Evolutionary conservation across 35 echinoderm and acorn worm species (phyloP).

Genomic region (Ptychodera flava): DNA sequence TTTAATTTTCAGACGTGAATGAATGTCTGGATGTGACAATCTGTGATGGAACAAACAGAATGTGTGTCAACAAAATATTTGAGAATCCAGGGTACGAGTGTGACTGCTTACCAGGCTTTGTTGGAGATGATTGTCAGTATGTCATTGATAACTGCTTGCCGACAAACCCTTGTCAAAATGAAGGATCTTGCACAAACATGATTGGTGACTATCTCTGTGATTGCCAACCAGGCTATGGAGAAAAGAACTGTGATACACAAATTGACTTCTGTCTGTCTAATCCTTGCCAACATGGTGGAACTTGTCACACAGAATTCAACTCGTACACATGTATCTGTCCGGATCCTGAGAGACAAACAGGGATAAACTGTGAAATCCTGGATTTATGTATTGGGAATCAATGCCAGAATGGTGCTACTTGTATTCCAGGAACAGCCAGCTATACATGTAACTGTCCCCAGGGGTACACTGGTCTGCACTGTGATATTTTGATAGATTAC

Average conservation of each 20-base stretch:
- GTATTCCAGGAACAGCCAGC: neutral
- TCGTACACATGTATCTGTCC: neutral
- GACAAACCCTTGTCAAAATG: neutral
- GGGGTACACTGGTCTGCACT: neutral
- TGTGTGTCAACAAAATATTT: too few species aligned
- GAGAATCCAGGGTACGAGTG: too few species aligned
- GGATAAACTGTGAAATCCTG: neutral
- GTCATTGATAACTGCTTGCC: neutral
- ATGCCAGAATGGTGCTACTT: neutral
- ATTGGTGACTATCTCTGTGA: neutral
- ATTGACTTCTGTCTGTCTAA: neutral
- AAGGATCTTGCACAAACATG: neutral
- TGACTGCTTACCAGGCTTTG: neutral
- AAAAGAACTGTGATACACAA: neutral
- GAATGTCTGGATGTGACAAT: too few species aligned
- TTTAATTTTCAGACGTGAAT: too few species aligned
- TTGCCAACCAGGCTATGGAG: neutral
- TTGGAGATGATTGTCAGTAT: neutral
- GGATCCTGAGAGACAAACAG: neutral
- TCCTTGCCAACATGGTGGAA: neutral
- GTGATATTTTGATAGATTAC: neutral
- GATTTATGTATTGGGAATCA: neutral
- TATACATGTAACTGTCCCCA: neutral
- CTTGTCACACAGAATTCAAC: neutral
- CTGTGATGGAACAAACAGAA: too few species aligned